These are phyloP conservation scores for Amphipoea oculea DNA, from an alignment of 2,888 invertebrate species.

Conservation along the genomic window DNA sequence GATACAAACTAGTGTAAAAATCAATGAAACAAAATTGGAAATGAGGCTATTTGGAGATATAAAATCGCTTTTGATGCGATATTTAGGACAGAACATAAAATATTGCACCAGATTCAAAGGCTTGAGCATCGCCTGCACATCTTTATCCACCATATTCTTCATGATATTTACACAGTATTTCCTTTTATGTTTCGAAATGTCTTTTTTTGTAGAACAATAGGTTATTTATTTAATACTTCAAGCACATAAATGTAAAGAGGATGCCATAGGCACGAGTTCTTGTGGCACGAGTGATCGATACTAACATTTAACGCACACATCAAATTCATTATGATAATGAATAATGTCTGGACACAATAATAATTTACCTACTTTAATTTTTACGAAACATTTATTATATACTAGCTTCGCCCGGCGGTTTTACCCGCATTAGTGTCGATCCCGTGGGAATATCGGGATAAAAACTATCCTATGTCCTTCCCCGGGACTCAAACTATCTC, in stretches of 20 bases:
- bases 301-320: not conserved
- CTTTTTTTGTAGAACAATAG: no score
- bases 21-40: slow-evolving; percentile 24
- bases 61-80: slow-evolving; percentile 28
- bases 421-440: no score
- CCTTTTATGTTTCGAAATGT: not conserved
- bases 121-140: slow-evolving; percentile 40
- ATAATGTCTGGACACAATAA: not conserved
- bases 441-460: no score
- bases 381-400: not conserved
- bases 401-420: no score
- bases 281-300: not conserved
- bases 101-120: slow-evolving; percentile 51
- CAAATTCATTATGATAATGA: not conserved
- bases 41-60: slow-evolving; percentile 23
- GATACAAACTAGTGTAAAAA: slow-evolving; percentile 3
- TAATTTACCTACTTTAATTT: slow-evolving; percentile 3
- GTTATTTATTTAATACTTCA: no score
- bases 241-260: no score
- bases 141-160: slow-evolving; percentile 23
- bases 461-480: no score
- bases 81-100: slow-evolving; percentile 34
- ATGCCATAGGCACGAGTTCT: no score
- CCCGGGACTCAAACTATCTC: no score
- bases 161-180: not conserved